Evolutionary conservation across 2,113 vertebrate genomes (phyloP).

Genomic region (Epinephelus fuscoguttatus): DNA sequence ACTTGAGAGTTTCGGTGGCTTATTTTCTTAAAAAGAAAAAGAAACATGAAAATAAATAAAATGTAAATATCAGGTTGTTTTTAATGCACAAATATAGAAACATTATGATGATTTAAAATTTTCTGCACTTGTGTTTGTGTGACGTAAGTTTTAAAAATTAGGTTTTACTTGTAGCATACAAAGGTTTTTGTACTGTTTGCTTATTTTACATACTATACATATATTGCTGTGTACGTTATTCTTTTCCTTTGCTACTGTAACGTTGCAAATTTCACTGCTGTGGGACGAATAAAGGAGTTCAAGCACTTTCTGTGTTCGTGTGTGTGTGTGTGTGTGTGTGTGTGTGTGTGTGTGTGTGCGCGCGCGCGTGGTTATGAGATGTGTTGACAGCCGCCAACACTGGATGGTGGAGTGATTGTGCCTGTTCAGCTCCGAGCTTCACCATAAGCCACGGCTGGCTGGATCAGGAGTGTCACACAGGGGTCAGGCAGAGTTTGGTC

Average conservation of each 20-base stretch:
- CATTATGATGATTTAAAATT: no score
- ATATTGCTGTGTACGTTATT: no score
- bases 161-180: slow-evolving; percentile 1
- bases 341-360: neutral
- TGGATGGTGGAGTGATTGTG: slow-evolving; percentile 19
- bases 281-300: neutral
- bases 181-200: neutral
- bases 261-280: no score
- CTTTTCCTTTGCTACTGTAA: no score
- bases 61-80: no score
- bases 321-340: neutral
- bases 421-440: slow-evolving; percentile 20
- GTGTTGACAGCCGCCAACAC: slow-evolving; percentile 33
- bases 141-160: slow-evolving; percentile 8
- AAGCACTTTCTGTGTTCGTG: neutral
- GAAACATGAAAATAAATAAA: neutral
- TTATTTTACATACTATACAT: no score
- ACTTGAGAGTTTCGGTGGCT: neutral
- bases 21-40: neutral
- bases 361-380: neutral
- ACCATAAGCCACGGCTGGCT: slow-evolving; percentile 60
- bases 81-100: no score
- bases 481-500: slow-evolving; percentile 70
- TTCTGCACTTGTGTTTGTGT: neutral
- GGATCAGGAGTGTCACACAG: slow-evolving; percentile 57